phyloP scores from a whole-genome alignment of 2,113 vertebrate genomes.

The Melospiza melodia region DNA sequence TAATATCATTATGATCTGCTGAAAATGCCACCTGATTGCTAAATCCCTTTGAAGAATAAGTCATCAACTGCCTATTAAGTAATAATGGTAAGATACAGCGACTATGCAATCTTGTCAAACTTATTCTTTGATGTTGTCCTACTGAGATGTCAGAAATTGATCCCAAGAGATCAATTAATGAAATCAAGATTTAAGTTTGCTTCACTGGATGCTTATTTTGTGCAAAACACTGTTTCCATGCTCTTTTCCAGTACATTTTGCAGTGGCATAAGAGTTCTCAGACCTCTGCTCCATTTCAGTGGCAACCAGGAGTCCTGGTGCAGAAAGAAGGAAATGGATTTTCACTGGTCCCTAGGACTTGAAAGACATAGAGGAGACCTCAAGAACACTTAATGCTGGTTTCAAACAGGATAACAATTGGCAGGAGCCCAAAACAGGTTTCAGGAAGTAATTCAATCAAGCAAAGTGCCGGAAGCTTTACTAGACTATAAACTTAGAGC shows the following conservation, averaged over 20 bases:
- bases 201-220: background rate
- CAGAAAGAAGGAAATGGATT: background rate
- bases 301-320: background rate
- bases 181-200: background rate
- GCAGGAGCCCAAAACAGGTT: background rate
- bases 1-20: background rate
- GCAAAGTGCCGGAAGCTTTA: background rate
- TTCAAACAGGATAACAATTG: background rate
- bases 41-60: constrained; percentile 38
- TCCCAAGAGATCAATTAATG: background rate
- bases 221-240: background rate
- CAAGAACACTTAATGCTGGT: background rate
- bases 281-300: background rate
- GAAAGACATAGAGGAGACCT: background rate
- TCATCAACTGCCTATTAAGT: constrained; percentile 17
- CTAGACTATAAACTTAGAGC: background rate
- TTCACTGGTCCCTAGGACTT: background rate
- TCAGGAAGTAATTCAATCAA: background rate
- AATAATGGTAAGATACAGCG: background rate
- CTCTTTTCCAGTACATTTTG: background rate
- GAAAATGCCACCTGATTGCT: background rate
- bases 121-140: constrained; percentile 19
- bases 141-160: background rate
- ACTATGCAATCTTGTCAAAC: background rate
- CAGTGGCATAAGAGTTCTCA: background rate